Evolutionary conservation across 2,888 invertebrate species (phyloP), one percentile per base, ranked within the genome.

Genomic region (Corbicula japonica): DNA sequence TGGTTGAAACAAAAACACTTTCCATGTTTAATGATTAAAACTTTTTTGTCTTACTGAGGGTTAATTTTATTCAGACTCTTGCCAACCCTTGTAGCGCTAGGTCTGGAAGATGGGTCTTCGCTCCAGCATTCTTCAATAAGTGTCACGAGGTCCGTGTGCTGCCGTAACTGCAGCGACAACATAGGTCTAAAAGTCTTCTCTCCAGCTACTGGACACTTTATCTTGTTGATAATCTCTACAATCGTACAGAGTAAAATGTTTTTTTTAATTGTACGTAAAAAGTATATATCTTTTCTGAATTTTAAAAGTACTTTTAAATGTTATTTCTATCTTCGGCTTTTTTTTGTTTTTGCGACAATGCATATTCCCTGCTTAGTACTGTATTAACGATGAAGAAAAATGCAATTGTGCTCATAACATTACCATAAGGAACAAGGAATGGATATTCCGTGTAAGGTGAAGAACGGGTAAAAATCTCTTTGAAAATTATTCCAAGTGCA

Each of bases 391-490:
- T n/a, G n/a, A n/a, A n/a, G n/a, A n/a, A n/a, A n/a, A n/a, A n/a
- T n/a, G n/a, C n/a, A n/a, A n/a, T n/a, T n/a, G n/a, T n/a, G n/a
- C n/a, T n/a, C n/a, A n/a, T n/a, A n/a, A n/a, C n/a, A n/a, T n/a
- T 62, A 83, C 83, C 83, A 56, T 83, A 70, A 34, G 76, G 50
- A 18, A 76, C 76, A 5, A 87, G 77, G 69, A 85, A 84, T 1
- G 85, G 76, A 54, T 87, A 90, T 60, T 91, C 91, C 1, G 89
- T 83, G 58, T 90, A 91, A 0, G 91, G 89, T 0, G 86, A 83
- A 3, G 89, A 87, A 12, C 89, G 71, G 4, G 88, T 90, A 70
- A 91, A 90, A 21, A 91, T 86, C 69, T 91, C 91, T 73, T 91
- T 91, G 6, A 90, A 74, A 18, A 91, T 87, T 10, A 91, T 80